phyloP scores from a whole-genome alignment of 2,888 invertebrate genomes.

The Dryobota labecula region DNA sequence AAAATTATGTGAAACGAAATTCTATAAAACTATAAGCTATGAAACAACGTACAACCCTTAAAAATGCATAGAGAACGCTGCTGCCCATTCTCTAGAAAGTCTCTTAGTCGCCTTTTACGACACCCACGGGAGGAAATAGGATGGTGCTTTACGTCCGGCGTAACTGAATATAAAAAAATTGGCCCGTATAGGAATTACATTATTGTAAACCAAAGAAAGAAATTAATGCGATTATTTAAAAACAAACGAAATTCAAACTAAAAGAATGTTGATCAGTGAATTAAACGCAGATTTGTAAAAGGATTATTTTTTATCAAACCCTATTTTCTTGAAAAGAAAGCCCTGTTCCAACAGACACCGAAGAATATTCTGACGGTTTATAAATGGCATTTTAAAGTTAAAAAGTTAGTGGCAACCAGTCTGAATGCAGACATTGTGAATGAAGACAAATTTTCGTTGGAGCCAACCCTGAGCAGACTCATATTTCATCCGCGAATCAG shows the following conservation, averaged over 20 bases:
- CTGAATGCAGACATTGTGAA: conserved; percentile 41
- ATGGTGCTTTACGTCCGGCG: too few relatives aligned
- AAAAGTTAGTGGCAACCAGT: conserved; percentile 45
- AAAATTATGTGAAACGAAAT: too few relatives aligned
- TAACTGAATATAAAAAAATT: too few relatives aligned
- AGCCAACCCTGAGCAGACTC: conserved; percentile 58
- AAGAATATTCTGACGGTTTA: conserved; percentile 42
- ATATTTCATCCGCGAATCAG: conserved; percentile 66
- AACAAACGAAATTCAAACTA: neutral
- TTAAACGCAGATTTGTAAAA: neutral
- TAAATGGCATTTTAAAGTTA: conserved; percentile 60
- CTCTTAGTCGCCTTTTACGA: too few relatives aligned
- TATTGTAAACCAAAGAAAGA: neutral
- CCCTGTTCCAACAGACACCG: neutral
- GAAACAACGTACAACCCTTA: too few relatives aligned
- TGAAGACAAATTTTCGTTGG: conserved; percentile 58
- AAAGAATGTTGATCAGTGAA: neutral
- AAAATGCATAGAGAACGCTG: too few relatives aligned
- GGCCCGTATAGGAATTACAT: too few relatives aligned
- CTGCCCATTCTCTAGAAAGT: too few relatives aligned
- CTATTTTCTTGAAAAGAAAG: neutral
- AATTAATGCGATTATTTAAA: neutral
- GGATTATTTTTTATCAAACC: neutral
- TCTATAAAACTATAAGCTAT: too few relatives aligned
- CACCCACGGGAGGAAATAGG: too few relatives aligned